Evolutionary conservation across 2,888 invertebrate genomes (phyloP), one percentile per base, ranked within the genome.

Genomic region (Dicyrtoma fusca): DNA sequence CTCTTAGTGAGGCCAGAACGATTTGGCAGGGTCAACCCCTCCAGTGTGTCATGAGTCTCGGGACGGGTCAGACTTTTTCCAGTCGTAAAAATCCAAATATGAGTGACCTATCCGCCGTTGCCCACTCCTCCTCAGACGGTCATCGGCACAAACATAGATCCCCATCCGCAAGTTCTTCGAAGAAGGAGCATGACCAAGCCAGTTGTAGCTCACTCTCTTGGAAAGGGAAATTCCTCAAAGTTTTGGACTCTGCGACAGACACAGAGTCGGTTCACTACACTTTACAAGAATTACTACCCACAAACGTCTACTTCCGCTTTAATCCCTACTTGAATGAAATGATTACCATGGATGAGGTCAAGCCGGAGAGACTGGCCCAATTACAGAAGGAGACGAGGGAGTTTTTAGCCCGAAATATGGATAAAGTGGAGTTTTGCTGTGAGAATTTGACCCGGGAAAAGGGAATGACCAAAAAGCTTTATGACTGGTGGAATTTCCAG

Each of bases 301-400:
- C 88, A 0, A 87, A 89, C 51, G 86, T 87, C 45, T 95, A 95
- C 84, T 95, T 87, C 84, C 88, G 95, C 5, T 90, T 95, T 84
- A 96, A 95, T 85, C 95, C 95, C 0, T 93, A 94, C 80, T 85
- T 95, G 71, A 90, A 91, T 71, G 90, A 91, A 82, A 89, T 91
- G 83, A 86, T 92, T 71, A 87, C 88, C 14, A 89, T 96, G 87
- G 91, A 92, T 81, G 95, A 95, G 84, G 90, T 90, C 47, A 85
- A 90, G 76, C 88, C 90, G 0, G 88, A 88, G 25, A 91, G 91
- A 82, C 84, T 94, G 66, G 86, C 87, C 73, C 88, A 88, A 82
- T 64, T 79, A 10, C 80, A 80, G 72, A 62, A 34, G 53, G 80
- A 80, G 63, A 76, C 77, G 1, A 72, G 76, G 51, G 78, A 77